Base-by-base conservation (phyloP, 2,888 invertebrate species). In the Tenthredo distinguenda region DNA sequence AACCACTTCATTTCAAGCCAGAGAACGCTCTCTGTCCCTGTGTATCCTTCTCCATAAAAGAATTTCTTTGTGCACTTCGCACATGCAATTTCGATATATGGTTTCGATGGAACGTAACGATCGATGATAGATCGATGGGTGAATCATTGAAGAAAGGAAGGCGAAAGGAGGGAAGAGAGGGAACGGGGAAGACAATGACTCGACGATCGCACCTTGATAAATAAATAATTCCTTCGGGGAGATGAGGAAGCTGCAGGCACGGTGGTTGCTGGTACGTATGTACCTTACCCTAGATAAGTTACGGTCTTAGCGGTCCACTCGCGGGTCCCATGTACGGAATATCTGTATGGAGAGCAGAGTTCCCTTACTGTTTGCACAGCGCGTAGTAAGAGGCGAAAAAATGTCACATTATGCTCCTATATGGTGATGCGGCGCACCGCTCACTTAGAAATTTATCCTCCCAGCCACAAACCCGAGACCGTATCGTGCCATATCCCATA, bases 341-440 rank as follows among this genome's bases (percentile, higher is more conserved):
- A 91, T 91, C 91, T 89, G 88, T 88, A 88, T 84, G 88, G 84
- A 85, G 86, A 86, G 86, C 87, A 86, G 86, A 88, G 87, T 89
- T 86, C 88, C 88, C 89, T 88, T 89, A 88, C 88, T 88, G 88
- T 88, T 88, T 87, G 72, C 26, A 47, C 50, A 37, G 65, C 62
- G 40, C 47, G 83, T 79, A 40, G 84, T 84, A 85, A 76, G 85
- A 86, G 84, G 88, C 85, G 87, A 84, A 91, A 89, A 92, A 91
- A 92, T 91, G 91, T 90, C 90, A 90, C 91, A 92, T 92, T 92
- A 92, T 92, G 92, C 91, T 92, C 92, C 89, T 91, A 92, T 92
- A 92, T 92, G 92, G 92, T 91, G 91, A 92, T 92, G 89, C 90
- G 88, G 90, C 88, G 88, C 87, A 88, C 91, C 89, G 90, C 89